Conservation (phyloP, 2,888 invertebrate species). For the Sympetrum striolatum region DNA sequence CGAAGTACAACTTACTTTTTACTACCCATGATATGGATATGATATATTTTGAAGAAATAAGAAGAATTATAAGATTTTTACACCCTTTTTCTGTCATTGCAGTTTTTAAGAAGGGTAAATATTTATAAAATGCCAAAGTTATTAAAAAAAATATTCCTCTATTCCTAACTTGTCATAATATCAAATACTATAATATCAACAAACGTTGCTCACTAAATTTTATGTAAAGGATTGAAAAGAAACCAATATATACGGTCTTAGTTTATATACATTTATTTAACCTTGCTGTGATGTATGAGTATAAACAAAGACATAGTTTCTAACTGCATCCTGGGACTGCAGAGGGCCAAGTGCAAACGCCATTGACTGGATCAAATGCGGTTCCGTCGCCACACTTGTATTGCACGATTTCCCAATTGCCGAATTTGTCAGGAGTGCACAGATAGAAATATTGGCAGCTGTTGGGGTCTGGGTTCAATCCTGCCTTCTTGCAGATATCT, state of each 20-base stretch:
- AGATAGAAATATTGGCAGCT: constrained; percentile 60
- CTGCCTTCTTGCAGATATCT: constrained; percentile 57
- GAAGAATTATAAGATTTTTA: no score
- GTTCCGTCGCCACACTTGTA: constrained; percentile 58
- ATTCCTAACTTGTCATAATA: no score
- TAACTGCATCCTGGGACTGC: constrained; percentile 1
- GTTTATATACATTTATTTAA: not conserved
- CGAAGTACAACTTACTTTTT: no score
- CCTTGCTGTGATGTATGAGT: not conserved
- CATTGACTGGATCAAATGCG: constrained; percentile 56
- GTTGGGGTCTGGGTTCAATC: constrained; percentile 59
- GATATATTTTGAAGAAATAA: no score
- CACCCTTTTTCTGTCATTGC: no score
- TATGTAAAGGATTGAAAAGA: not conserved
- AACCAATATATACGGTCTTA: not conserved
- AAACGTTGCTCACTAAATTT: not conserved
- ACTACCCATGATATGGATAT: no score
- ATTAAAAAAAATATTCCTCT: no score
- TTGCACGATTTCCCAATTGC: constrained; percentile 51
- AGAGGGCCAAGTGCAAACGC: constrained; percentile 11
- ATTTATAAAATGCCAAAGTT: no score
- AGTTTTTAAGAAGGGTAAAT: no score
- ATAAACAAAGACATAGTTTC: not conserved
- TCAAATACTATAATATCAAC: not conserved
- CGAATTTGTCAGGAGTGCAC: constrained; percentile 55